Conservation (phyloP, 2,113 vertebrate species). For the Labrus mixtus region DNA sequence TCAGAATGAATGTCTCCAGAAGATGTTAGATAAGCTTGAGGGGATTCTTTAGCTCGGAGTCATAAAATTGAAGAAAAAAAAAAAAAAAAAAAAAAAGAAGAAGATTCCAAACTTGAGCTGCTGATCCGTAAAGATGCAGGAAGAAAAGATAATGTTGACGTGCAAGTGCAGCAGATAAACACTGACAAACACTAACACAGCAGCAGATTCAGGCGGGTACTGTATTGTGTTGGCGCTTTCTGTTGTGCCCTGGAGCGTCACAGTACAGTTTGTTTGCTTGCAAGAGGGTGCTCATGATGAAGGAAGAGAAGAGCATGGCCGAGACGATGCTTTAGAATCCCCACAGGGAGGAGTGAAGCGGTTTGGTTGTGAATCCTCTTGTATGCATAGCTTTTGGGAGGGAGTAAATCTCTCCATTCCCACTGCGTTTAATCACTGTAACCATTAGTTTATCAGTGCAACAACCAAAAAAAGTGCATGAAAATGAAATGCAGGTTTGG, state of each 20-base stretch:
- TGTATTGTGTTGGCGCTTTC: slow-evolving; percentile 22
- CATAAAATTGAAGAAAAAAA: slow-evolving; percentile 16
- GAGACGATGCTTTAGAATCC: slow-evolving; percentile 25
- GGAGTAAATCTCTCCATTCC: slow-evolving; percentile 20
- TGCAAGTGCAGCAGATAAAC: slow-evolving; percentile 1
- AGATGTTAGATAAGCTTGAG: slow-evolving; percentile 46
- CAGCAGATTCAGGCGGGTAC: background rate
- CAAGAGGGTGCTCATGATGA: slow-evolving; percentile 50
- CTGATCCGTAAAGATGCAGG: background rate
- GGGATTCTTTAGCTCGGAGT: slow-evolving; percentile 17
- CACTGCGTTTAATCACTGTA: slow-evolving; percentile 19
- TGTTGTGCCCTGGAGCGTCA: slow-evolving; percentile 19
- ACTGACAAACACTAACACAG: background rate
- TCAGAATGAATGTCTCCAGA: slow-evolving; percentile 44
- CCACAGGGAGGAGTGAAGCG: slow-evolving; percentile 13
- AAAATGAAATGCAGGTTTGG: background rate
- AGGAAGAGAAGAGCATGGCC: slow-evolving; percentile 25
- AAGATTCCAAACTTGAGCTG: background rate
- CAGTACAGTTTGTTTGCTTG: slow-evolving; percentile 25
- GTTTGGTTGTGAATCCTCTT: slow-evolving; percentile 26
- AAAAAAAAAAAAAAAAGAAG: background rate
- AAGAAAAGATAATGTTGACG: background rate
- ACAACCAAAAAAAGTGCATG: too few species aligned
- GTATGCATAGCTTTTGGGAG: slow-evolving; percentile 3
- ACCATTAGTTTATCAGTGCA: slow-evolving; percentile 16